Evolutionary conservation across 2,797 vertebrate species (phyloP).

Genomic region (Lepus townsendii): DNA sequence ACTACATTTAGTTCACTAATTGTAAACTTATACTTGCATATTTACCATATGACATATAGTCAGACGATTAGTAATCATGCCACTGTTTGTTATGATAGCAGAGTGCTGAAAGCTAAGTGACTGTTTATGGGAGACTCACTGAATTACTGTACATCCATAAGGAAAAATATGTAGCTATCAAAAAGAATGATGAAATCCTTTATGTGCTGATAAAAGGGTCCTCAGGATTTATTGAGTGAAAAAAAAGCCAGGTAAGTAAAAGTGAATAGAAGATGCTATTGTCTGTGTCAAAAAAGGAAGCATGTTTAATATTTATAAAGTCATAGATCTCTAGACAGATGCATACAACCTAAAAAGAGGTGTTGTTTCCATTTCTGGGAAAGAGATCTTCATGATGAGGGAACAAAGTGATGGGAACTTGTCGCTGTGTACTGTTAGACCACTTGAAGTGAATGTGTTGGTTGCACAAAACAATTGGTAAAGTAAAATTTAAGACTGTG

Average conservation of each 20-base stretch:
- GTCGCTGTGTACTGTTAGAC: not conserved
- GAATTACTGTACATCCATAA: not conserved
- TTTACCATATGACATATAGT: not conserved
- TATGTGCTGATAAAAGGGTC: not conserved
- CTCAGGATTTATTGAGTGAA: not conserved
- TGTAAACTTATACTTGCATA: not conserved
- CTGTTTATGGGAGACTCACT: not conserved
- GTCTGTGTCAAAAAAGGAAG: conserved; percentile 23
- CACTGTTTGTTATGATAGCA: not conserved
- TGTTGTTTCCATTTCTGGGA: not conserved
- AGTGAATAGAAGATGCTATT: not conserved
- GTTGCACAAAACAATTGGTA: conserved; percentile 15
- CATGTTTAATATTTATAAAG: not conserved
- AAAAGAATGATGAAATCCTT: conserved; percentile 17
- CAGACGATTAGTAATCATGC: not conserved
- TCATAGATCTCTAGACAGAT: not conserved
- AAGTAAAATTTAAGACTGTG: not conserved
- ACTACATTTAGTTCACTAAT: not conserved
- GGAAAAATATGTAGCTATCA: conserved; percentile 18
- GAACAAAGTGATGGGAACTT: not conserved
- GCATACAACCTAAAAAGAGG: not conserved
- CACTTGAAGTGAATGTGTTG: not conserved
- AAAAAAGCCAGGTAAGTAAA: not conserved
- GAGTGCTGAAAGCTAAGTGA: conserved; percentile 4
- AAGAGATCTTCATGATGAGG: not conserved